Conservation (phyloP, 2,797 vertebrate genomes). For the Prionace glauca region DNA sequence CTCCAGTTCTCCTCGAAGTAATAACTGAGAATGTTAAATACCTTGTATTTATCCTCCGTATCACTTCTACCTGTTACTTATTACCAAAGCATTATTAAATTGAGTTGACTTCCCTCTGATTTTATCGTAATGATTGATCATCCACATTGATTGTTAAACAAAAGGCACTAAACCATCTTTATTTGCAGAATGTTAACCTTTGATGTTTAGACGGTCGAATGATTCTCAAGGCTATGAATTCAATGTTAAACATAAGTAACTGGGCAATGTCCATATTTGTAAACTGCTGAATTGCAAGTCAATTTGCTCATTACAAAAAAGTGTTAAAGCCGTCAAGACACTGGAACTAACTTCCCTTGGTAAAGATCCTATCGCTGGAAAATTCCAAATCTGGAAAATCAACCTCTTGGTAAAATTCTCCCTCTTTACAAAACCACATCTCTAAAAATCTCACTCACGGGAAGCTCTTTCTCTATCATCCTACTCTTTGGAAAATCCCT, state of each 20-base stretch:
- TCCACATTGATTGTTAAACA: background rate
- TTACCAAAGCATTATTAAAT: no score
- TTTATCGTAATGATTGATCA: background rate
- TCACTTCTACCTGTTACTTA: no score
- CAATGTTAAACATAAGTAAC: no score
- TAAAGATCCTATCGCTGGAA: background rate
- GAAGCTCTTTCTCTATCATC: background rate
- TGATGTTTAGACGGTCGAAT: background rate
- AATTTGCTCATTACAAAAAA: background rate
- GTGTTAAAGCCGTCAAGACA: background rate
- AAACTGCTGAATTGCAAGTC: background rate
- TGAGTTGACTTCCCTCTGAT: background rate
- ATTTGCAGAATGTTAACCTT: background rate
- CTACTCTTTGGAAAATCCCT: background rate
- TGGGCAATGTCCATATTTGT: background rate
- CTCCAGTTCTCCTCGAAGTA: background rate
- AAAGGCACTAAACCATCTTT: background rate
- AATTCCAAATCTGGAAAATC: background rate
- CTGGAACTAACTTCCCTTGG: background rate
- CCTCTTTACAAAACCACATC: background rate
- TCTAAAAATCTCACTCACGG: background rate
- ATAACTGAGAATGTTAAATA: background rate
- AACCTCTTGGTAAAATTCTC: no score
- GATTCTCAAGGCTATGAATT: no score
- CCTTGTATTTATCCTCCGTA: background rate